These are phyloP conservation scores for Drosophila erecta DNA, from an alignment of 1,140 invertebrate species.

Conservation along the genomic window DNA sequence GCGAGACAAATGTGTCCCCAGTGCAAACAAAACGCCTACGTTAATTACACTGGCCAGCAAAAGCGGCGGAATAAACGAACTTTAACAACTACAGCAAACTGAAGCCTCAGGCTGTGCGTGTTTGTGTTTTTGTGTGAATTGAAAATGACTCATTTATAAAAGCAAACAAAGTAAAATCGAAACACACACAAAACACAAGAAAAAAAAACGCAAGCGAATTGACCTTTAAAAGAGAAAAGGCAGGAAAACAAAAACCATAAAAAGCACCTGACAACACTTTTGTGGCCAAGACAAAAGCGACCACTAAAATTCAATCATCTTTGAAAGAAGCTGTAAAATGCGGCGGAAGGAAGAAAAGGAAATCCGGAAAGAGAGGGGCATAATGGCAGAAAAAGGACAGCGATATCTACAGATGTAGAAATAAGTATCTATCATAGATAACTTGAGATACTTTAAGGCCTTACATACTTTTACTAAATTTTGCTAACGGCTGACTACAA, in stretches of 20 bases:
- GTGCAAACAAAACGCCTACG: constrained; percentile 66
- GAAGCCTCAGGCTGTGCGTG: constrained; percentile 44
- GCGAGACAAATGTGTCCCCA: constrained; percentile 54
- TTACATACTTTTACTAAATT: no score
- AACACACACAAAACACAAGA: constrained; percentile 17
- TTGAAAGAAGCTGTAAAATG: constrained; percentile 30
- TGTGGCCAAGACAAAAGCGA: constrained; percentile 41
- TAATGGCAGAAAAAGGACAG: not conserved
- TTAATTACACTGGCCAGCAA: constrained; percentile 65
- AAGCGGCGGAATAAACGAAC: constrained; percentile 36
- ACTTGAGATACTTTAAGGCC: not conserved
- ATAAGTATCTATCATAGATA: not conserved
- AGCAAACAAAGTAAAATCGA: constrained; percentile 38
- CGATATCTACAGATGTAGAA: not conserved
- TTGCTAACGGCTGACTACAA: no score
- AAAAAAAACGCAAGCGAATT: constrained; percentile 38
- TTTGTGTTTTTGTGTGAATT: constrained; percentile 44
- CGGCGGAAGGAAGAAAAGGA: constrained; percentile 5
- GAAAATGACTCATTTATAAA: constrained; percentile 69
- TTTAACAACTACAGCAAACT: constrained; percentile 53
- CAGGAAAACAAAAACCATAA: constrained; percentile 41
- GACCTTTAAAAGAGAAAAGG: constrained; percentile 48
- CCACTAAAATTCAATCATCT: constrained; percentile 50
- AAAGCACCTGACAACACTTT: constrained; percentile 49
- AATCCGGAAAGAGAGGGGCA: not conserved